A percentile compares a stretch with the other conserved stretches of the same genome.
phyloP scores from a whole-genome alignment of 2,888 invertebrate genomes.

The Hyles lineata region DNA sequence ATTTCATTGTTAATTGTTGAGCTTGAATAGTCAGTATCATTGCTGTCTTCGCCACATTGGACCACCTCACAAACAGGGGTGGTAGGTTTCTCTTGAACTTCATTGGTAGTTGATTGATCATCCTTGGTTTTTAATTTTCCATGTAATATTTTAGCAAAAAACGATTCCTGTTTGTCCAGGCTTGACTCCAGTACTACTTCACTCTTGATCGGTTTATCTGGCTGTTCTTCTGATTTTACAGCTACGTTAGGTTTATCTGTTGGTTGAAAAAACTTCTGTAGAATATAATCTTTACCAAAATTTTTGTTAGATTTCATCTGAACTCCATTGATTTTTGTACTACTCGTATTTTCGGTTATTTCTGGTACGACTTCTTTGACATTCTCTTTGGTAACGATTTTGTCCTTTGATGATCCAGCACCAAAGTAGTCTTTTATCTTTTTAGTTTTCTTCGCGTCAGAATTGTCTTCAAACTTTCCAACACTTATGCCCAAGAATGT shows the following conservation, averaged over 20 bases:
- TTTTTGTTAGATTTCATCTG: constrained; percentile 28
- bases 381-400: constrained; percentile 45
- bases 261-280: constrained; percentile 47
- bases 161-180: constrained; percentile 75
- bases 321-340: neutral
- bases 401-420: constrained; percentile 64
- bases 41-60: constrained; percentile 67
- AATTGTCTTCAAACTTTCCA: constrained; percentile 89
- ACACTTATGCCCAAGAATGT: constrained; percentile 91
- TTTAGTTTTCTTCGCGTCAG: constrained; percentile 80
- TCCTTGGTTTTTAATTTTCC: constrained; percentile 33
- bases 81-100: constrained; percentile 43
- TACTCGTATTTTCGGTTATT: constrained; percentile 41
- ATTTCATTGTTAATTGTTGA: constrained; percentile 80
- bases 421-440: constrained; percentile 86
- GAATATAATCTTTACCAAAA: constrained; percentile 47
- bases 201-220: constrained; percentile 27
- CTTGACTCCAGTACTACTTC: constrained; percentile 52
- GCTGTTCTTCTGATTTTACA: constrained; percentile 28
- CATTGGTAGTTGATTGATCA: constrained; percentile 19
- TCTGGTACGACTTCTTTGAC: constrained; percentile 39
- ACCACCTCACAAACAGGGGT: constrained; percentile 62
- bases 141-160: constrained; percentile 75
- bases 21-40: constrained; percentile 72
- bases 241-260: constrained; percentile 35